Percentiles rank a stretch among this genome's conserved stretches.
These are phyloP conservation scores for Sinocyclocheilus grahami DNA, from an alignment of 2,113 vertebrate species.

Conservation along the genomic window DNA sequence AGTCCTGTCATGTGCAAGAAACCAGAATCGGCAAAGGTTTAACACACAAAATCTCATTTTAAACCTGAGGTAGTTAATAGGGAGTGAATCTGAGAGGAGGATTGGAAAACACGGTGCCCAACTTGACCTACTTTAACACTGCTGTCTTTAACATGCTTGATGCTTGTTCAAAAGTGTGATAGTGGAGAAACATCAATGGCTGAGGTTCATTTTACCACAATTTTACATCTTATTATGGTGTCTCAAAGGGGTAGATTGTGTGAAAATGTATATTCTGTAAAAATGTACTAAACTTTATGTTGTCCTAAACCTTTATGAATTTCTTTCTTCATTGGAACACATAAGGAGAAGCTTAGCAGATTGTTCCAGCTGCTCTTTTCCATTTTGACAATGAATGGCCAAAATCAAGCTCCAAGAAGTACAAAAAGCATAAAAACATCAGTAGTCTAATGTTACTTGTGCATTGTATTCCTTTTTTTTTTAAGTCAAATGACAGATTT, in stretches of 20 bases:
- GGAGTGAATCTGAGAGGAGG: constrained; percentile 1
- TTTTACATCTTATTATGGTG: not conserved
- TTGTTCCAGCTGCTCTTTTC: not conserved
- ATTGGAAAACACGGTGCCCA: not conserved
- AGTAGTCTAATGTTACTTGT: not conserved
- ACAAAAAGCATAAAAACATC: not conserved
- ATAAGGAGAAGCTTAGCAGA: not conserved
- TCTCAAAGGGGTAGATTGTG: not conserved
- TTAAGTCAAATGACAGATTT: not conserved
- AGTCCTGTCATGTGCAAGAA: not conserved
- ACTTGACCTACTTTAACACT: constrained; percentile 44
- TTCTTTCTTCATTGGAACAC: not conserved
- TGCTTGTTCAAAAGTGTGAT: not conserved
- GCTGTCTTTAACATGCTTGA: not conserved
- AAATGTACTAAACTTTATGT: not conserved
- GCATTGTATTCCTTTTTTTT: not conserved
- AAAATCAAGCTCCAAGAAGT: not conserved
- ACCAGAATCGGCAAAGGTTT: not conserved
- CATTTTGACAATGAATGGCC: not conserved
- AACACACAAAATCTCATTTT: not conserved
- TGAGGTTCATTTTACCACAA: not conserved
- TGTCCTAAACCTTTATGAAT: too few relatives aligned
- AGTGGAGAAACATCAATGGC: not conserved
- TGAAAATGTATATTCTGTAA: not conserved
- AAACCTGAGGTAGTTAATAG: constrained; percentile 55